Base-by-base conservation (phyloP, 2,113 vertebrate genomes). In the Odocoileus virginianus region DNA sequence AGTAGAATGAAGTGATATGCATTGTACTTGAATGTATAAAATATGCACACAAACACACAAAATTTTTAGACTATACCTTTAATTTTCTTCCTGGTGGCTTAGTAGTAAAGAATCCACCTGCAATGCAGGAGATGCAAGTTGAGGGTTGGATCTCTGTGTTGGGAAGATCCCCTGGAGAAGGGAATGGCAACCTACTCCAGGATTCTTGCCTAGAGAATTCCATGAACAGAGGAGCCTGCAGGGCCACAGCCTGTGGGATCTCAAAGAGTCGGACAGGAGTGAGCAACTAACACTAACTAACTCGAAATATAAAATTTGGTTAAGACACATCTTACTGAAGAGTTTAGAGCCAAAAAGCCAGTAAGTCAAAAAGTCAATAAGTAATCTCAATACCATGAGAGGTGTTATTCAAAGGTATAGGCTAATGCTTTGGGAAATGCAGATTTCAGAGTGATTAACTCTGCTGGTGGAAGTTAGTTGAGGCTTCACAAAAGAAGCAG, bases 81-180 rank as follows among this genome's bases (percentile, higher is more conserved):
- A 28, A 85, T 82, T 86, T 5, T 5, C 67, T 40, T 40, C 67
- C 67, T 40, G n/a, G 36, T 13, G 67, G 67, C 10, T 74, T 21
- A 36, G 67, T 25, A 21, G 36, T 74, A 74, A 74, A 74, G 21
- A 74, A 74, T 40, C 10, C 11, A 74, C 67, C 2, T 74, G 36
- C 67, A 74, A 13, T 40, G 21, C 67, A 74, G 11, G 21, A 74
- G 10, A 40, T 40, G 67, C 11, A 74, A 74, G 36, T 40, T 2
- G 5, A 12, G 5, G 11, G 5, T 74, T 74, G 1, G 0, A 3
- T 74, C 36, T 40, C n/a, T 74, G 36, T 12, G 36, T 74, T 74
- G 36, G 67, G 36, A 74, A 74, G 67, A 40, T 23, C 19, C 21
- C 36, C n/a, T 74, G 19, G 67, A 74, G 19, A 40, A 74, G 21